These are phyloP conservation scores for Drosophila aff. DNA, from an alignment of 1,140 invertebrate genomes.

Conservation along the genomic window DNA sequence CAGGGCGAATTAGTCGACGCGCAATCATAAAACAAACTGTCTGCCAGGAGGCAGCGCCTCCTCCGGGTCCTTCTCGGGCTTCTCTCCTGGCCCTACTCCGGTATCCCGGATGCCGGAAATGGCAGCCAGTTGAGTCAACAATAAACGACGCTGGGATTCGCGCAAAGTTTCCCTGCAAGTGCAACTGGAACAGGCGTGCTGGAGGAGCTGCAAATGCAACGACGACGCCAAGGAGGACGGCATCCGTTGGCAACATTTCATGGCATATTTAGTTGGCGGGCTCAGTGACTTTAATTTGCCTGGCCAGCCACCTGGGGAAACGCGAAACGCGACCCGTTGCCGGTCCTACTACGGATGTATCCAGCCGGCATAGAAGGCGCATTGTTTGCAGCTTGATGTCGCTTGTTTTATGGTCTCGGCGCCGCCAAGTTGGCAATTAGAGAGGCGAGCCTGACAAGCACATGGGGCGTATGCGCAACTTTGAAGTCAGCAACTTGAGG, in stretches of 20 bases:
- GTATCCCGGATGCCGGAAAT: constrained; percentile 62
- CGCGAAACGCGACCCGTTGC: constrained; percentile 12
- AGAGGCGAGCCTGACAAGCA: constrained; percentile 26
- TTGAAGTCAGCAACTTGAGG: constrained; percentile 3
- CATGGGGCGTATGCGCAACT: constrained; percentile 63
- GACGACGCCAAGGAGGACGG: constrained; percentile 35
- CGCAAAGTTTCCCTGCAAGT: constrained; percentile 55
- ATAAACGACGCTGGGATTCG: constrained; percentile 64
- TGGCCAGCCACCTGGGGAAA: constrained; percentile 55
- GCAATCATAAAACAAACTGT: constrained; percentile 75
- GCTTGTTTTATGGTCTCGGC: constrained; percentile 41
- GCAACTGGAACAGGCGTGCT: constrained; percentile 3
- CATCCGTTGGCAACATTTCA: constrained; percentile 74
- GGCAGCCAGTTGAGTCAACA: constrained; percentile 71
- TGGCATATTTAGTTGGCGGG: constrained; percentile 66
- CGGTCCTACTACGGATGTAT: constrained; percentile 31
- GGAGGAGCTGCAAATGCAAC: constrained; percentile 10
- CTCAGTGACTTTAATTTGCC: constrained; percentile 75
- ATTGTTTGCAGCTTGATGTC: constrained; percentile 47
- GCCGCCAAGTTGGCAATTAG: constrained; percentile 59
- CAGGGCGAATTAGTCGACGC: constrained; percentile 45
- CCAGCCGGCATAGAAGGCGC: constrained; percentile 26
- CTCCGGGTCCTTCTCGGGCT: not conserved
- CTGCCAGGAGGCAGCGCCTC: constrained; percentile 27
- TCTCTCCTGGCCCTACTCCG: constrained; percentile 1